Evolutionary conservation across 1,140 invertebrate genomes (phyloP), one percentile per base, ranked within the genome.

Genomic region (Matsumurasca onukii): DNA sequence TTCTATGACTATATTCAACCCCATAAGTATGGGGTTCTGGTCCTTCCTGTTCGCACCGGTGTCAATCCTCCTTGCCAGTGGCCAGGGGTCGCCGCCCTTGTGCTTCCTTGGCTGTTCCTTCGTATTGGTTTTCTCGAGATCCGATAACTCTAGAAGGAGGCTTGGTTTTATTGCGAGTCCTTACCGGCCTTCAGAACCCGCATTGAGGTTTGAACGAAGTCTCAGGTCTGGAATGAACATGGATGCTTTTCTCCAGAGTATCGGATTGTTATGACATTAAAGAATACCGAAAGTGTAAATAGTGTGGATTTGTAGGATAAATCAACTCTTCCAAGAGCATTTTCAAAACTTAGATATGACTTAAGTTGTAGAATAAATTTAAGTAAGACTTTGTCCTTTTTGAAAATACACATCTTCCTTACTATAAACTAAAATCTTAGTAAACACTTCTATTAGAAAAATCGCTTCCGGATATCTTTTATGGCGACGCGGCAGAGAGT

Each of bases 31-130:
- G 30, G 71, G 74, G 15, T 73, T 79, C 45, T 75, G 76, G 72
- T 70, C 75, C 0, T 71, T 78, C 9, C 57, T 79, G 31, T 71
- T 79, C 20, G 76, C 76, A 15, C 78, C 77, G 9, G 64, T 79
- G 13, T 75, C 74, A 12, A 69, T 77, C 22, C 64, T 79, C 17
- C n/a, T 76, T 17, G 69, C 75, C 9, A 75, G 74, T 30, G 74
- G 73, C 17, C 55, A 75, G 13, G 77, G 74, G 31, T 63, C 76
- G 1, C 71, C 73, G 5, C 70, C 76, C 1, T 70, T 78, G 2
- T 22, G 77, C 22, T 70, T 76, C 24, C 77, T 77, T 34, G 78
- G 75, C 74, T 25, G 72, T 20, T 71, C 72, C 55, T 71, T 76
- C 5, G 72, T 70, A 2, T 34, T 75, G 20, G 67, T 73, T 25